Conservation (phyloP, 2,113 vertebrate species). For the Varanus komodoensis region DNA sequence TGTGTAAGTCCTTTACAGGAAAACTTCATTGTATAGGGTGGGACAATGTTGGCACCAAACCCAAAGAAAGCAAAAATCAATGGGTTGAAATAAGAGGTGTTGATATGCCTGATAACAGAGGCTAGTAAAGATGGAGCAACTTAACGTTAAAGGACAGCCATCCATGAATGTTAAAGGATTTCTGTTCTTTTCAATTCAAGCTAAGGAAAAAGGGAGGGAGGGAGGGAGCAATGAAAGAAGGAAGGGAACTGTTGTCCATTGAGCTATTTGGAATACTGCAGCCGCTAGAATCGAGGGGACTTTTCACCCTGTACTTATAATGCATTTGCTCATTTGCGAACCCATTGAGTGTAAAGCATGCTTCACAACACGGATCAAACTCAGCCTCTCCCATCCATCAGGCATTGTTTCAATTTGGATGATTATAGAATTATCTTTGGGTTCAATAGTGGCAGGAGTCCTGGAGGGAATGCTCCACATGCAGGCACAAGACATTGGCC, state of each 20-base stretch:
- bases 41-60: not conserved
- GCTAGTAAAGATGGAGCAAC: not conserved
- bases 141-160: not conserved
- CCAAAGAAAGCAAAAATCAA: not conserved
- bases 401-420: not conserved
- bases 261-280: not conserved
- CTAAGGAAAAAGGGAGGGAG: not conserved
- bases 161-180: not conserved
- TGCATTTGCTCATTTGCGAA: slow-evolving; percentile 33
- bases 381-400: slow-evolving; percentile 49
- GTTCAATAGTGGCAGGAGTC: slow-evolving; percentile 34
- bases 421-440: slow-evolving; percentile 22
- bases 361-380: slow-evolving; percentile 46
- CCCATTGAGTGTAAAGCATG: slow-evolving; percentile 46
- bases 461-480: slow-evolving; percentile 45
- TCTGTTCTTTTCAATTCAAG: not conserved
- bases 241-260: fast-evolving
- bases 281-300: too few relatives aligned
- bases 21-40: not conserved
- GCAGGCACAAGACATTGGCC: slow-evolving; percentile 32
- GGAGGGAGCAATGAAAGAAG: not conserved
- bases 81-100: not conserved
- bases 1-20: not conserved
- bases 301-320: not conserved
- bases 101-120: fast-evolving